Conservation (phyloP, 2,797 vertebrate species). For the Enteromius trimaculatus region DNA sequence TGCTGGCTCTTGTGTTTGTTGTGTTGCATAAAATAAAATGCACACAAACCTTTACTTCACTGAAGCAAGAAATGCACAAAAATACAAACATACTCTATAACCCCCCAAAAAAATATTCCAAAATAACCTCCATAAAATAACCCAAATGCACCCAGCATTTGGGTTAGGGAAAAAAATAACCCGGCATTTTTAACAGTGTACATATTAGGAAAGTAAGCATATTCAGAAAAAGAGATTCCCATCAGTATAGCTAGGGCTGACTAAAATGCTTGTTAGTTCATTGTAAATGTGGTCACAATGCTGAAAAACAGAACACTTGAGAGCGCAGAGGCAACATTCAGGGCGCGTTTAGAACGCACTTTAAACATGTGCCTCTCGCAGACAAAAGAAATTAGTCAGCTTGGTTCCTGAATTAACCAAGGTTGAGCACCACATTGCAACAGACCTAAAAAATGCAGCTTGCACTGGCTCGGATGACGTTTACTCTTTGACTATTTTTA, state of each 20-base stretch:
- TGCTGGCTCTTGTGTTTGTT: background rate
- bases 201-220: background rate
- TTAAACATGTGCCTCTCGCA: background rate
- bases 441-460: background rate
- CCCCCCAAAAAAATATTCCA: background rate
- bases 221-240: background rate
- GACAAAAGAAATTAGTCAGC: constrained; percentile 22
- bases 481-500: constrained; percentile 19
- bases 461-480: background rate
- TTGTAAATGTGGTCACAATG: background rate
- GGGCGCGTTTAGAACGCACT: background rate
- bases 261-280: background rate
- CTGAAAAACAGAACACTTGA: background rate
- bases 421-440: constrained; percentile 3
- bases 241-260: background rate
- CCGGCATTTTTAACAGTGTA: background rate
- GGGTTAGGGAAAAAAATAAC: background rate
- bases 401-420: background rate
- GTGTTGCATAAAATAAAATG: background rate
- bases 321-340: background rate
- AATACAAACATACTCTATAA: background rate
- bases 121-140: background rate
- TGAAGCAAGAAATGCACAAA: background rate
- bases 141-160: background rate
- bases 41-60: background rate